Base-by-base conservation (phyloP, 2,113 vertebrate species). In the Platichthys stellatus region DNA sequence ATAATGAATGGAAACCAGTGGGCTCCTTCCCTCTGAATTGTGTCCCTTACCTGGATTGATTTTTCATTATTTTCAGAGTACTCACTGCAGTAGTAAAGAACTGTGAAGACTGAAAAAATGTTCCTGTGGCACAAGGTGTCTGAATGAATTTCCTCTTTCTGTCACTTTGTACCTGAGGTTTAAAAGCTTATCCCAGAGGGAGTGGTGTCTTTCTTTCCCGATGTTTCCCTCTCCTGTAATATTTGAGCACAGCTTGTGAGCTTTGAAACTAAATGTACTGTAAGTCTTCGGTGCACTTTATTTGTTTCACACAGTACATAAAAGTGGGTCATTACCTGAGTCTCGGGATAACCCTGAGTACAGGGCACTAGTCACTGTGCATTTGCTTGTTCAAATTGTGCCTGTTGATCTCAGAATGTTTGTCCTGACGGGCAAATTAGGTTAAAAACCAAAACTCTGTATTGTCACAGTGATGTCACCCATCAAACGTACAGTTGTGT, bases 251-350 rank as follows among this genome's bases (percentile, higher is more conserved):
- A 74, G 71, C 65, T 17, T 11, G 35, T n/a, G 65, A 24, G 62
- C 79, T 72, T 67, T 66, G 56, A 66, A 71, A 62, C 61, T 38
- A 17, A 18, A 7, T 26, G 26, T 28, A 20, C 28, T 51, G 18
- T n/a, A 23, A 10, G 4, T 47, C 26, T 43, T 47, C 20, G n/a
- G 28, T 20, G 38, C 14, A 24, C 56, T 45, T 5, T 20, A n/a
- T 28, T 38, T 59, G 38, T 4, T 38, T 61, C 12, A 38, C 5
- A 4, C 24, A 7, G 57, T 43, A 3, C 40, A 43, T 43, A 11
- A 14, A 7, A 43, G 51, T 11, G 18, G 24, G 5, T 20, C 28
- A 3, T 12, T 15, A 26, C 10, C 1, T 12, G 21, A 28, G 49
- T 6, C 10, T 5, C 18, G 40, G 47, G 21, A 35, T 45, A 4